phyloP scores from a whole-genome alignment of 2,888 invertebrate genomes.

The Allacma fusca region DNA sequence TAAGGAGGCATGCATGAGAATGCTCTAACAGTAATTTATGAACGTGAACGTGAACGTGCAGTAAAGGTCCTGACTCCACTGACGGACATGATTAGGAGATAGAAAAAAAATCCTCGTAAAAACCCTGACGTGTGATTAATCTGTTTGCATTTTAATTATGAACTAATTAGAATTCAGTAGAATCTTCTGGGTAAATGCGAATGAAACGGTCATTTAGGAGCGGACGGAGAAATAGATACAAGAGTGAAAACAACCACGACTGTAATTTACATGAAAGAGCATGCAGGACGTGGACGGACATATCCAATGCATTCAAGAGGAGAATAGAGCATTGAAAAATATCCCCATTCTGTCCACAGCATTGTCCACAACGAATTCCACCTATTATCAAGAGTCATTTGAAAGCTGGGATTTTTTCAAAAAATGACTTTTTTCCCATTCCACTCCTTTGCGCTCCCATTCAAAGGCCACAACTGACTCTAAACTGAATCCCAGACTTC shows the following conservation, averaged over 20 bases:
- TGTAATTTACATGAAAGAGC: neutral
- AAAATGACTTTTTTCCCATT: constrained; percentile 46
- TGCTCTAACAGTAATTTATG: no score
- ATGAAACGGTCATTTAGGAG: constrained; percentile 53
- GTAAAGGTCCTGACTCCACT: no score
- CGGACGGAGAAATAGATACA: constrained; percentile 27
- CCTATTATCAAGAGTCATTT: constrained; percentile 39
- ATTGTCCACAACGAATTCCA: constrained; percentile 42
- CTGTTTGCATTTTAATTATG: constrained; percentile 59
- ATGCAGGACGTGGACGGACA: no score
- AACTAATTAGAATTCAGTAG: constrained; percentile 54
- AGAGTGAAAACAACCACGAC: constrained; percentile 34
- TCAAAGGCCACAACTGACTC: neutral
- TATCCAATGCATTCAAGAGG: neutral
- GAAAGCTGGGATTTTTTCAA: constrained; percentile 47
- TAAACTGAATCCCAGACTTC: no score
- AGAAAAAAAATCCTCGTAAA: neutral
- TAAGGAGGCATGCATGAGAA: no score
- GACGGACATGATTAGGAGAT: no score
- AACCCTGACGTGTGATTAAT: constrained; percentile 54
- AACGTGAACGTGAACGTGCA: no score
- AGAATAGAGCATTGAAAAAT: neutral
- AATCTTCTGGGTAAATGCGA: constrained; percentile 19
- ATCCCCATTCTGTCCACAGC: constrained; percentile 31
- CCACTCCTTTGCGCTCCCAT: constrained; percentile 14